phyloP scores from a whole-genome alignment of 2,888 invertebrate species.

The Cerastis leucographa region DNA sequence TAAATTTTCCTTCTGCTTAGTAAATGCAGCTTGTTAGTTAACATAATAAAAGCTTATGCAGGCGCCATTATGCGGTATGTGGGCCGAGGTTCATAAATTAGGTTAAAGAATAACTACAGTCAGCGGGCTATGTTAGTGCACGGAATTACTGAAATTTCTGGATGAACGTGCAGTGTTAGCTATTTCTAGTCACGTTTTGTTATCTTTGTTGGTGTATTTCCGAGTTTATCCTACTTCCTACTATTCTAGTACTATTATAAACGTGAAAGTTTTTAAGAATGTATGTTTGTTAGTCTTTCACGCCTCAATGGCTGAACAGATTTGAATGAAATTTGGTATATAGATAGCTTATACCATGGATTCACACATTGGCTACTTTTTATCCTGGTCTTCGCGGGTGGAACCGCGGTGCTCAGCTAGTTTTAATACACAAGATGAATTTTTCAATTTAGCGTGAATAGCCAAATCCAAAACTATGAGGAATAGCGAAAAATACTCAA shows the following conservation, averaged over 20 bases:
- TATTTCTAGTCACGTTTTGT: not conserved
- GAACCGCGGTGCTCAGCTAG: no score
- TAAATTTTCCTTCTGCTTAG: not conserved
- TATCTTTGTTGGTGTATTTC: not conserved
- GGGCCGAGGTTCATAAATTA: conserved; percentile 27
- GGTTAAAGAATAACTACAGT: conserved; percentile 26
- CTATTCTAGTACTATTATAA: no score
- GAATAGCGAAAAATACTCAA: not conserved
- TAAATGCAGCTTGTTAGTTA: not conserved
- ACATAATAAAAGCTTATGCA: not conserved
- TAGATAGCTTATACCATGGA: no score
- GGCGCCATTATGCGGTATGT: conserved; percentile 12
- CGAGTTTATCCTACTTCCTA: no score
- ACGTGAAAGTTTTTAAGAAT: no score
- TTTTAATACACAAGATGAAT: not conserved
- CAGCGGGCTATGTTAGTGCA: not conserved
- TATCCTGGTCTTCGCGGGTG: no score
- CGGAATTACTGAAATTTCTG: conserved; percentile 2
- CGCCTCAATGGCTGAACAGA: no score
- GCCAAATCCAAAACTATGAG: not conserved
- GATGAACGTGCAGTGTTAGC: not conserved
- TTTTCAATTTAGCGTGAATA: conserved; percentile 2
- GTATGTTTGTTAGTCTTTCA: no score
- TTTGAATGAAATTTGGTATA: no score
- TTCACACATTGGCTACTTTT: no score